Evolutionary conservation across 2,888 invertebrate species (phyloP), one percentile per base, ranked within the genome.

Genomic region (Noctua comes): DNA sequence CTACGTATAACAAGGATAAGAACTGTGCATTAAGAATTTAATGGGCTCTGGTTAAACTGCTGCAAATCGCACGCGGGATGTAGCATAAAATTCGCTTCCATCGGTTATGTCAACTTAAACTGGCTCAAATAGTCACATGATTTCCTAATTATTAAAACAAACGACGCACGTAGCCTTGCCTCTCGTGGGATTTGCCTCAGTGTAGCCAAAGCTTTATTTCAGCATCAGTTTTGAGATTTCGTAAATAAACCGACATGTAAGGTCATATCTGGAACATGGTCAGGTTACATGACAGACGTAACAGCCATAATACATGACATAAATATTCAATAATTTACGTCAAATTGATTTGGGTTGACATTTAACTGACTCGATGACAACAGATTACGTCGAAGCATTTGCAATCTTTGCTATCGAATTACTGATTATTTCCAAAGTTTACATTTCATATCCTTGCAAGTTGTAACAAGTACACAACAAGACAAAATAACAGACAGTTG

Each of bases 301-400:
- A 16, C 16, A 13, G 10, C n/a, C 48, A 48, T 69, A 11, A 3
- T 48, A 21, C 5, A 65, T 43, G 3, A n/a, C n/a, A 65, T 31
- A 54, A 77, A 77, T 27, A 46, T 46, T 68, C 40, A 40, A 43
- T 48, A 1, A 40, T n/a, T 69, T 69, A 48, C 48, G 69, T 69
- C 11, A n/a, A n/a, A n/a, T n/a, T n/a, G 13, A 80, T 80, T 70
- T 16, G 13, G 62, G 69, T 62, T 43, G 70, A 80, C 62, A 51
- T 18, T 3, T 71, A 24, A 43, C 21, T 51, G 40, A 51, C 27
- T 64, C 16, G 11, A 24, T 77, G 46, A 36, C 36, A 40, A 46
- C 36, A n/a, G 4, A 57, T 51, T 48, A 8, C 10, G 31, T 43
- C n/a, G 1, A 57, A 54, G 3, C 36, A 4, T 43, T 11, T 13